Conservation (phyloP, 2,797 vertebrate genomes). For the Pseudopleuronectes americanus region DNA sequence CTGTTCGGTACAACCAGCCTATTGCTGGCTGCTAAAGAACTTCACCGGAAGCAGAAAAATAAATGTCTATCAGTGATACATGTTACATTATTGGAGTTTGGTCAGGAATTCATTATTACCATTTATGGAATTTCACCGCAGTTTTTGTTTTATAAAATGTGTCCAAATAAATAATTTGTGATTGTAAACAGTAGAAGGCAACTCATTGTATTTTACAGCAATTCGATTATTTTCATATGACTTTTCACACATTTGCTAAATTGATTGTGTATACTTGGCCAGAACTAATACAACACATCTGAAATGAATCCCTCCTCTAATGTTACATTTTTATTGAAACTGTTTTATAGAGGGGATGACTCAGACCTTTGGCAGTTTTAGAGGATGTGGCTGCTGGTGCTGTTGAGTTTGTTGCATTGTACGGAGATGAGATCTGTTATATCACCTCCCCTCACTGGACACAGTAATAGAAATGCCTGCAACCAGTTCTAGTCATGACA, state of each 20-base stretch:
- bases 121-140: neutral
- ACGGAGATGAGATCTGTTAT: constrained; percentile 4
- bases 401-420: neutral
- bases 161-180: too few species aligned
- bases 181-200: neutral
- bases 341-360: neutral
- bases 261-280: neutral
- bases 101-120: too few species aligned
- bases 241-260: neutral
- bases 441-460: neutral
- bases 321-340: neutral
- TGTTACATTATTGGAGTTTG: neutral
- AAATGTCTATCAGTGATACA: neutral
- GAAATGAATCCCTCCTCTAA: neutral
- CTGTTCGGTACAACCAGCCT: constrained; percentile 2
- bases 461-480: neutral
- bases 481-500: neutral
- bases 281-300: neutral
- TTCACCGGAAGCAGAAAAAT: neutral
- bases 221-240: neutral
- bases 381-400: constrained; percentile 1
- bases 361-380: neutral
- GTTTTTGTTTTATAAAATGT: neutral
- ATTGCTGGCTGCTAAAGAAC: neutral
- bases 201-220: neutral